phyloP scores from a whole-genome alignment of 1,140 invertebrate species.

The Drosophila bipectinata region DNA sequence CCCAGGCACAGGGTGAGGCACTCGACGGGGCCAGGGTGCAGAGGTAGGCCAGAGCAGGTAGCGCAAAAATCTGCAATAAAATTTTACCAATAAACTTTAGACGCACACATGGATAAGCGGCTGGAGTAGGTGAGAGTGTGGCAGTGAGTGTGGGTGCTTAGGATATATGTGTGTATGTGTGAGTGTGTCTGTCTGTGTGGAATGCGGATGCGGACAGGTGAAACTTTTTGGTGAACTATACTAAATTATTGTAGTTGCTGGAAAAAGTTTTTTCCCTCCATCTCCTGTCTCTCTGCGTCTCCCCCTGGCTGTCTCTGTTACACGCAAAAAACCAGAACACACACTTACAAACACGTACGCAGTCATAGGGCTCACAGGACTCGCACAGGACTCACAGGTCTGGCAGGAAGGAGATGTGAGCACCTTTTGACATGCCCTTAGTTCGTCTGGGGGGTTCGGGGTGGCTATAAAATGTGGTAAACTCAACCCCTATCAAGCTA shows the following conservation, averaged over 20 bases:
- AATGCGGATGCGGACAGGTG: conserved; percentile 66
- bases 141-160: background rate
- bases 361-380: background rate
- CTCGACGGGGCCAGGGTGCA: too few species aligned
- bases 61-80: conserved; percentile 80
- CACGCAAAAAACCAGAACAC: conserved; percentile 14
- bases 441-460: background rate
- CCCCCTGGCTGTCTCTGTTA: conserved; percentile 18
- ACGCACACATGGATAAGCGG: conserved; percentile 56
- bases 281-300: conserved; percentile 10
- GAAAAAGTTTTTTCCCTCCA: conserved; percentile 57
- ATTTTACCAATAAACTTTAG: conserved; percentile 82
- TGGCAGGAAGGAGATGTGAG: conserved; percentile 19
- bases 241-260: conserved; percentile 81
- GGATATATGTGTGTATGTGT: background rate
- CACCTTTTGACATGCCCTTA: conserved; percentile 62
- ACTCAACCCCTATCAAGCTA: conserved; percentile 51
- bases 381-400: background rate
- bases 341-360: conserved; percentile 21
- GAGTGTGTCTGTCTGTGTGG: conserved; percentile 7
- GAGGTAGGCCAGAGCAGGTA: conserved; percentile 22
- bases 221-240: conserved; percentile 79
- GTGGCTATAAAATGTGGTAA: conserved; percentile 62
- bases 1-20: background rate
- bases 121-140: conserved; percentile 17